These are phyloP conservation scores for Porites lobata DNA, from an alignment of 92 coral and sea anemone species.

Conservation along the genomic window DNA sequence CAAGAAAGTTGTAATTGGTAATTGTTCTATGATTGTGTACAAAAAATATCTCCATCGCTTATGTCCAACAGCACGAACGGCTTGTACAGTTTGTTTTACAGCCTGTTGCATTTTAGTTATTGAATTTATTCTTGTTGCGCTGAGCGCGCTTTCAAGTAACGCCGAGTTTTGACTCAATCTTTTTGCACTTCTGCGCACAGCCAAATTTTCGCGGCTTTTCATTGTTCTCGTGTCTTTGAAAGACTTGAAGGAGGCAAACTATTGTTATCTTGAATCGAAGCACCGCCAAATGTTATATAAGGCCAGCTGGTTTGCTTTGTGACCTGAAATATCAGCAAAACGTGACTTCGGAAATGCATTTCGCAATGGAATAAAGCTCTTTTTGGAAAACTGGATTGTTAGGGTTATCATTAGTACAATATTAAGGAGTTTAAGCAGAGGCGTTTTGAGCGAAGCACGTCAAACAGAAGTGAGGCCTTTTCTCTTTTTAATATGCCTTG, in stretches of 20 bases:
- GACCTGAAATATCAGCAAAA: not conserved
- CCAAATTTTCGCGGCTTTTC: constrained; percentile 9
- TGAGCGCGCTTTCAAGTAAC: not conserved
- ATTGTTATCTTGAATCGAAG: constrained; percentile 11
- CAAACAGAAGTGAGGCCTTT: too few species aligned
- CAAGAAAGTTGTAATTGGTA: not conserved
- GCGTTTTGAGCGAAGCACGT: too few species aligned
- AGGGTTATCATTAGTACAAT: too few species aligned
- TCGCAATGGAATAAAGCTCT: not conserved
- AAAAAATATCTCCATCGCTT: not conserved
- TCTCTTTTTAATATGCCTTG: too few species aligned
- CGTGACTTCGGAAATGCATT: not conserved
- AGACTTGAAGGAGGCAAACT: not conserved
- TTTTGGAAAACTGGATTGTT: not conserved
- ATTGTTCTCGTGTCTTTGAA: constrained; percentile 3
- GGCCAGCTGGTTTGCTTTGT: not conserved
- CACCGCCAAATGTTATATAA: constrained; percentile 8
- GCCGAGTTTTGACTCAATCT: not conserved
- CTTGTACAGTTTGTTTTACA: not conserved
- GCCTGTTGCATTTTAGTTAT: not conserved
- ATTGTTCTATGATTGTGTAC: not conserved
- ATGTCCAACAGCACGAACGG: not conserved
- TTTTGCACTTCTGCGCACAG: not conserved
- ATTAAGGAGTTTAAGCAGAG: too few species aligned
- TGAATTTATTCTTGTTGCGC: not conserved